Evolutionary conservation across 1,140 invertebrate genomes (phyloP).

Genomic region (Scaptomyza pallida): DNA sequence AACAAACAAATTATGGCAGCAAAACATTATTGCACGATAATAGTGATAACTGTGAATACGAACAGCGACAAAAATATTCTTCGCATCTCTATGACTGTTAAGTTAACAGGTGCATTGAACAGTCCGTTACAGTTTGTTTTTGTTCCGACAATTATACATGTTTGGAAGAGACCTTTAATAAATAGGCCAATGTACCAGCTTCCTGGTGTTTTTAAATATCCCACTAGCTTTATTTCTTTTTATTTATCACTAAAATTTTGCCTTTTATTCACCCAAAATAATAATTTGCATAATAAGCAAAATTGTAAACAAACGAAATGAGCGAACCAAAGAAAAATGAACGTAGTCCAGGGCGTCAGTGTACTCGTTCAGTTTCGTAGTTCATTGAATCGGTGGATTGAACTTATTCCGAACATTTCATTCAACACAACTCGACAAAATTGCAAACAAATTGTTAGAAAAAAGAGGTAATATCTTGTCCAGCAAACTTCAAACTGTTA

Average conservation of each 20-base stretch:
- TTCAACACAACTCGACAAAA: constrained; percentile 16
- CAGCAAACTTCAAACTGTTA: not conserved
- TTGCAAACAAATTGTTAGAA: constrained; percentile 30
- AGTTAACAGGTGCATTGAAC: not conserved
- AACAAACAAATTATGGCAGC: no score
- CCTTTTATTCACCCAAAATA: not conserved
- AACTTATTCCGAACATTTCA: constrained; percentile 16
- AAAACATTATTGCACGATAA: no score
- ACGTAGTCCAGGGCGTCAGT: constrained; percentile 6
- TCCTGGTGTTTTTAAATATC: no score
- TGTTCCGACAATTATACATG: not conserved
- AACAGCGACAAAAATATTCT: not conserved
- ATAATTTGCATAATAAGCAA: no score
- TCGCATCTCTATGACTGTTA: not conserved
- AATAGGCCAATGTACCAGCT: no score
- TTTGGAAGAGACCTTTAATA: not conserved
- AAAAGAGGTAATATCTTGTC: constrained; percentile 33
- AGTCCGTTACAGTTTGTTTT: no score
- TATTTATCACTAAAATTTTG: not conserved
- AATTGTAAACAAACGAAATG: no score
- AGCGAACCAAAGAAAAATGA: constrained; percentile 3
- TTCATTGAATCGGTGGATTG: constrained; percentile 1
- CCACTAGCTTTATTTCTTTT: no score
- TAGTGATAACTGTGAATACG: no score
- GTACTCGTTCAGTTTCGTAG: not conserved